phyloP scores from a whole-genome alignment of 2,113 vertebrate species.

The Elephantulus edwardii region DNA sequence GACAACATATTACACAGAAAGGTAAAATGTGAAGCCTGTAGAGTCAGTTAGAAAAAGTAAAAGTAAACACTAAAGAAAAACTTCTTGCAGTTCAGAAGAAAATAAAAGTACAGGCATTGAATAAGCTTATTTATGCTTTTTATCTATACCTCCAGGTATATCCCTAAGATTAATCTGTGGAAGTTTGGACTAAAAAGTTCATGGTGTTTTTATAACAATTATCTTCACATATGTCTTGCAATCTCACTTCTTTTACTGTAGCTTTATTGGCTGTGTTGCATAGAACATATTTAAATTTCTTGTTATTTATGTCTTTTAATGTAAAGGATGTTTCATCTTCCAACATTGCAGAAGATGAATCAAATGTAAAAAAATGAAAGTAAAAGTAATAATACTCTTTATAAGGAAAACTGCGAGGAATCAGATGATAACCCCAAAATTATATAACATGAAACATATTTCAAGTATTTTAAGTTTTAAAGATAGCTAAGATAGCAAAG shows the following conservation, averaged over 20 bases:
- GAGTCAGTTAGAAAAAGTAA: background rate
- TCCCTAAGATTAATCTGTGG: background rate
- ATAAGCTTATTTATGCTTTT: background rate
- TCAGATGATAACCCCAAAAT: constrained; percentile 89
- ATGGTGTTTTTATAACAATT: background rate
- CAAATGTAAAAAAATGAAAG: constrained; percentile 78
- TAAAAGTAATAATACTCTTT: constrained; percentile 73
- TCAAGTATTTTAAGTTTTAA: constrained; percentile 90
- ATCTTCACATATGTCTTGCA: background rate
- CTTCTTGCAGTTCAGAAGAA: constrained; percentile 1
- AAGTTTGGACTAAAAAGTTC: constrained; percentile 21
- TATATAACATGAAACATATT: constrained; percentile 90
- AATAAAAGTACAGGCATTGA: background rate
- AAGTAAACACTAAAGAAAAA: background rate
- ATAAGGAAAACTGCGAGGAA: constrained; percentile 87
- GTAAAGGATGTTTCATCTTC: constrained; percentile 75
- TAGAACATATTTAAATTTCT: constrained; percentile 33
- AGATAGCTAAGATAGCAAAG: constrained; percentile 31
- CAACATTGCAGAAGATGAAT: constrained; percentile 68
- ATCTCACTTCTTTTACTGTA: background rate
- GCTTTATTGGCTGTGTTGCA: background rate
- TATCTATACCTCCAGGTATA: background rate
- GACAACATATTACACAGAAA: background rate
- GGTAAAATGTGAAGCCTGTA: background rate
- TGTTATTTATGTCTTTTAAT: constrained; percentile 68